A percentile compares a stretch with the other conserved stretches of the same genome.
Conservation (phyloP, 2,113 vertebrate genomes). For the Oreochromis niloticus region DNA sequence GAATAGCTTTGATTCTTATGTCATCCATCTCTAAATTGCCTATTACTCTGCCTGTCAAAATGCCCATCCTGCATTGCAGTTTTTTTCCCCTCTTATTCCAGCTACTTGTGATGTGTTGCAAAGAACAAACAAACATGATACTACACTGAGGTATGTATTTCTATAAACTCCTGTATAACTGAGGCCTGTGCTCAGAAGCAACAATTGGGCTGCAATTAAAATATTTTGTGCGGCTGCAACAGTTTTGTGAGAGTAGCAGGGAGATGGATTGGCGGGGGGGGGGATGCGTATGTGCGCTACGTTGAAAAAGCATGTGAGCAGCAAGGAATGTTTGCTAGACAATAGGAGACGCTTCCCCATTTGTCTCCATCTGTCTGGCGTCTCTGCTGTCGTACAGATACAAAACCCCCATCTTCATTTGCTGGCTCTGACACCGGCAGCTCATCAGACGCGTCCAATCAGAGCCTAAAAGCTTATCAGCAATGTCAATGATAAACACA, state of each 20-base stretch:
- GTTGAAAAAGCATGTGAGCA: background rate
- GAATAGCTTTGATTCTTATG: constrained; percentile 33
- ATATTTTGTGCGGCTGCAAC: background rate
- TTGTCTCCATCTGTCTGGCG: constrained; percentile 50
- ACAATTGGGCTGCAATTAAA: background rate
- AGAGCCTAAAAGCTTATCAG: constrained; percentile 41
- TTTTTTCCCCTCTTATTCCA: background rate
- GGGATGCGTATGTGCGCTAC: background rate
- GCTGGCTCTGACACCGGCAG: constrained; percentile 21
- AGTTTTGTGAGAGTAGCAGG: background rate
- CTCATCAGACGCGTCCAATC: constrained; percentile 47
- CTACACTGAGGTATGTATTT: background rate
- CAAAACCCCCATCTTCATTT: constrained; percentile 37
- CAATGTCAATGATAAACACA: constrained; percentile 49
- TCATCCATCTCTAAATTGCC: constrained; percentile 46
- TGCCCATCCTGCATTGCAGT: constrained; percentile 13
- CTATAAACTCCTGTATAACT: background rate
- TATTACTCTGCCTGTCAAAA: constrained; percentile 50
- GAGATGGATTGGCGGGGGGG: background rate
- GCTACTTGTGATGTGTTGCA: background rate
- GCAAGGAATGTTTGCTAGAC: constrained; percentile 4
- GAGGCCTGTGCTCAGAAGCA: background rate
- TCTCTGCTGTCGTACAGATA: constrained; percentile 11
- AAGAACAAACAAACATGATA: background rate
- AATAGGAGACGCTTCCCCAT: constrained; percentile 37